Evolutionary conservation across 2,113 vertebrate genomes (phyloP), one percentile per base, ranked within the genome.

Genomic region (Saiga tatarica): DNA sequence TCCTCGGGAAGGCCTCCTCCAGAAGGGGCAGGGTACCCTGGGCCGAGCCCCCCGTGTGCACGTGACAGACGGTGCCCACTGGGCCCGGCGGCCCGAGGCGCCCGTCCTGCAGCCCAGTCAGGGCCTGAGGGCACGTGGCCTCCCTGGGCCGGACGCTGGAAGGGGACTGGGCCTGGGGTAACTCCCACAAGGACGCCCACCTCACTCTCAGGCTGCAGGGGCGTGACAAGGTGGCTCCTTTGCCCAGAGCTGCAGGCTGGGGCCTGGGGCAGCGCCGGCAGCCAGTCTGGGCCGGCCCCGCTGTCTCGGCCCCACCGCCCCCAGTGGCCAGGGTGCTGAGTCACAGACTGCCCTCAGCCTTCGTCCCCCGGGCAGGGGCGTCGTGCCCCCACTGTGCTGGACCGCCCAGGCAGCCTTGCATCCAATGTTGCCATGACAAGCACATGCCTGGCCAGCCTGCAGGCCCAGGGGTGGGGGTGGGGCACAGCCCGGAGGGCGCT

Each of bases 111-210:
- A 50, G 33, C 53, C 74, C 8, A 0, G 71, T 3, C 15, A 47
- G 45, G 15, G 55, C 5, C 11, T 0, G 23, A 47, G 26, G 15
- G 55, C 5, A 23, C 1, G 14, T 0, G 25, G 47, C 59, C 71
- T 50, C 9, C 6, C 42, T 45, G 59, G 60, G 15, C 39, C 2
- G 28, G n/a, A 6, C 6, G 4, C 26, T 6, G 19, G 33, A 1
- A 30, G 23, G 17, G 52, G 52, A 19, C 9, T 3, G 60, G 11
- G 1, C 1, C 16, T 0, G 1, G 6, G 10, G 17, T 3, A 10
- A 50, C 6, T 8, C 74, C 89, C 13, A 1, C 14, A 6, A 19
- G 13, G 2, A 3, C 4, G 3, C 36, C 42, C 14, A 0, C 6
- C 33, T 55, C 52, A 12, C 55, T 13, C 26, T 39, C 8, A 5